Conservation (phyloP, 2,797 vertebrate genomes). For the Lithobates sylvaticus region DNA sequence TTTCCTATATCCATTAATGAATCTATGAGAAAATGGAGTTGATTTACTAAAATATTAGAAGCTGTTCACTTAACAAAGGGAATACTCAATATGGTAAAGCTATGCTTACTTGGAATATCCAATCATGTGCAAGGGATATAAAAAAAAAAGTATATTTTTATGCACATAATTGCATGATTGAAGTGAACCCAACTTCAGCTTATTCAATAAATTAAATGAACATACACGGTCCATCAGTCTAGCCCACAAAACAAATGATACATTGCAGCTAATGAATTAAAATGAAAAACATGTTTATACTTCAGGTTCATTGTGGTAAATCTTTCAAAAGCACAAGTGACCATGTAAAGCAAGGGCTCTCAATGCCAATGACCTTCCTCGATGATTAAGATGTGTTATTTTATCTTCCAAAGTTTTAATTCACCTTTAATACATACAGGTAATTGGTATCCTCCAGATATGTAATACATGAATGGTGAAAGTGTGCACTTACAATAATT, state of each 20-base stretch:
- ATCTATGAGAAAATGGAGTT: too few relatives aligned
- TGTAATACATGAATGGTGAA: constrained; percentile 18
- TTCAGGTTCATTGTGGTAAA: neutral
- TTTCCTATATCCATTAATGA: too few relatives aligned
- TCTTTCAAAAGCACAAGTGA: neutral
- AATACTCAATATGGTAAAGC: too few relatives aligned
- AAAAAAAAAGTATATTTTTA: too few relatives aligned
- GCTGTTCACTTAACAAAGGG: too few relatives aligned
- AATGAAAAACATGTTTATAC: neutral
- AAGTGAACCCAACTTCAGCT: too few relatives aligned
- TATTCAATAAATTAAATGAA: too few relatives aligned
- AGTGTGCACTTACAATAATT: constrained; percentile 45
- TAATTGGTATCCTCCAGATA: constrained; percentile 36
- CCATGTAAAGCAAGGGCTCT: neutral
- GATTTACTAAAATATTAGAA: too few relatives aligned
- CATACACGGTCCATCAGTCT: neutral
- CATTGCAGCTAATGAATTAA: neutral
- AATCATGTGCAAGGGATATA: too few relatives aligned
- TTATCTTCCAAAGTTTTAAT: neutral
- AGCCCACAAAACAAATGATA: neutral
- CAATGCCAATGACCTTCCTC: neutral
- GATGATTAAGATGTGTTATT: neutral
- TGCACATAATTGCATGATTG: too few relatives aligned
- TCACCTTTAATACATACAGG: constrained; percentile 17
- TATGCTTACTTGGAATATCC: too few relatives aligned